Evolutionary conservation across 2,888 invertebrate species (phyloP).

Genomic region (Theristus sp.): DNA sequence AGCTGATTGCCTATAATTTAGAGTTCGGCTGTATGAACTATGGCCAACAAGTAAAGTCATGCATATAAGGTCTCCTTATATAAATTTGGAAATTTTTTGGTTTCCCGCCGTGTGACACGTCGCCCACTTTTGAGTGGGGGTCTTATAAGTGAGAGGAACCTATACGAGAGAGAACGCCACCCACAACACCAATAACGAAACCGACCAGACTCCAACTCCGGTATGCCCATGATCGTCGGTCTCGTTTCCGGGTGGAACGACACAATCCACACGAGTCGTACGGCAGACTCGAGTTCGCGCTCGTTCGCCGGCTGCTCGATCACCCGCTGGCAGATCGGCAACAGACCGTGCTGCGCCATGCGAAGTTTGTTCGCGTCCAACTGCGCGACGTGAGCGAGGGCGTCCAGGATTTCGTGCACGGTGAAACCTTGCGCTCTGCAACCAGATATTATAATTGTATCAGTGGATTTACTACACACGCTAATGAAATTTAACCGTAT

Average conservation of each 20-base stretch:
- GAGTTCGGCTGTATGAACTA: no score
- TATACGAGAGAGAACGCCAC: no score
- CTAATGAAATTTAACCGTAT: no score
- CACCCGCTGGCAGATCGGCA: not conserved
- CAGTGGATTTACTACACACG: no score
- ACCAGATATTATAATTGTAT: no score
- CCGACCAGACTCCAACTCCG: not conserved
- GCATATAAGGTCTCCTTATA: no score
- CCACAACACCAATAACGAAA: not conserved
- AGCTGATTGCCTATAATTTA: no score
- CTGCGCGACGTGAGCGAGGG: not conserved
- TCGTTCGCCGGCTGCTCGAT: not conserved
- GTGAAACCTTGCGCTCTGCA: not conserved
- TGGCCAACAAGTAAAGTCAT: no score
- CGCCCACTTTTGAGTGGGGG: no score
- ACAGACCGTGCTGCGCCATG: not conserved
- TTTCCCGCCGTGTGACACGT: no score
- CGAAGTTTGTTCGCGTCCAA: not conserved
- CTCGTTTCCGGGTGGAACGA: not conserved
- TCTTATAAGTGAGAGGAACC: no score
- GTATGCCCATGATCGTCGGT: not conserved
- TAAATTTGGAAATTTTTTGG: no score
- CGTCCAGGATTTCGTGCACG: not conserved
- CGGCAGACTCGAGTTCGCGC: not conserved
- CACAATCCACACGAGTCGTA: not conserved